A percentile compares a stretch with the other conserved stretches of the same genome.
phyloP scores from a whole-genome alignment of 2,888 invertebrate genomes.

The Brachypalpus laphriformis region DNA sequence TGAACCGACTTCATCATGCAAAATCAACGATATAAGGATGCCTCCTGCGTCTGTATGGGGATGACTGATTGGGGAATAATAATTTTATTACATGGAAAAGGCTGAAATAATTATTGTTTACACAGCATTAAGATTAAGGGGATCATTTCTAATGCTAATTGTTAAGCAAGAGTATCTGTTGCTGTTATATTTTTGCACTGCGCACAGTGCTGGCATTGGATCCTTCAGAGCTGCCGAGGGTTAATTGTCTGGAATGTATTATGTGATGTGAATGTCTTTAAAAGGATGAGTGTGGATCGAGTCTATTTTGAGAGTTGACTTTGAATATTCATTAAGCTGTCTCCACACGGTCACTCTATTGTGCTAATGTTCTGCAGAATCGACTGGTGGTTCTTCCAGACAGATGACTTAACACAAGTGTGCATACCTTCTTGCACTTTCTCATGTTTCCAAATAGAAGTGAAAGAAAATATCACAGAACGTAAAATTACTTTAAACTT shows the following conservation, averaged over 20 bases:
- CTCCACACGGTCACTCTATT: not conserved
- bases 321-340: slow-evolving; percentile 25
- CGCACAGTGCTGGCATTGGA: not conserved
- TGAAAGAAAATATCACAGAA: no score
- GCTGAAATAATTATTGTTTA: slow-evolving; percentile 70
- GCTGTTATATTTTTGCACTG: slow-evolving; percentile 21
- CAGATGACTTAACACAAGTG: no score
- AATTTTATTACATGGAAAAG: slow-evolving; percentile 68
- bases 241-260: slow-evolving; percentile 63
- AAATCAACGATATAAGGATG: slow-evolving; percentile 37
- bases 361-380: not conserved
- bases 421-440: no score
- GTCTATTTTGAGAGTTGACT: slow-evolving; percentile 5
- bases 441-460: no score
- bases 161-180: slow-evolving; percentile 43
- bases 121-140: slow-evolving; percentile 72
- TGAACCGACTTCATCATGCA: slow-evolving; percentile 3
- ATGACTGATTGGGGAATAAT: slow-evolving; percentile 58
- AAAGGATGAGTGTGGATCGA: not conserved
- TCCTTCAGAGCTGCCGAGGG: slow-evolving; percentile 7
- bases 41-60: not conserved
- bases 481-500: no score
- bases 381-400: not conserved
- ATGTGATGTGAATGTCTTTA: not conserved
- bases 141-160: slow-evolving; percentile 64